Conservation (phyloP, 1,140 invertebrate species). For the Cyclargus thomasi region DNA sequence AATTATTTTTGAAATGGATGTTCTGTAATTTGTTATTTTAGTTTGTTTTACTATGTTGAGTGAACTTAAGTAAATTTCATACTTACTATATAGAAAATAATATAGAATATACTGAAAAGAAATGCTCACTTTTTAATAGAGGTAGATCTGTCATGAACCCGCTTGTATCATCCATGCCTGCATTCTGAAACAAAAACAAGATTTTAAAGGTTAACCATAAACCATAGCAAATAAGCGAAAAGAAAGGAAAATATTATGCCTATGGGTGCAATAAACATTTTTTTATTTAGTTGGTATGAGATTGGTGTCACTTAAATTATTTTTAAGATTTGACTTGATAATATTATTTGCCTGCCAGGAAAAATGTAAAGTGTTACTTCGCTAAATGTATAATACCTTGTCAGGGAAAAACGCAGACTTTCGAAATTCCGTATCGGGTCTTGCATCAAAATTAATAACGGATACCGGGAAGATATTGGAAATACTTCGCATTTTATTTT, state of each 20-base stretch:
- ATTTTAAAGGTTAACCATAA: conserved; percentile 1
- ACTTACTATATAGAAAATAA: no score
- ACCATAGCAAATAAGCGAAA: no score
- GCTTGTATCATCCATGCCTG: conserved; percentile 88
- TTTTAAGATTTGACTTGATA: no score
- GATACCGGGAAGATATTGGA: conserved; percentile 9
- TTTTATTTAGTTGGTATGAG: no score
- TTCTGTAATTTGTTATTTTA: not conserved
- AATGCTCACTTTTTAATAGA: conserved; percentile 89
- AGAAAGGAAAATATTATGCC: no score
- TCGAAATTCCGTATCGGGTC: not conserved
- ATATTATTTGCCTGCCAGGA: no score
- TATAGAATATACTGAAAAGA: no score
- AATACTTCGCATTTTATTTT: conserved; percentile 10
- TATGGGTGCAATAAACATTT: no score
- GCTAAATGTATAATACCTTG: not conserved
- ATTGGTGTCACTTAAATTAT: no score
- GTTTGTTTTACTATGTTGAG: no score
- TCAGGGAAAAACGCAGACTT: not conserved
- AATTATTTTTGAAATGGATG: not conserved
- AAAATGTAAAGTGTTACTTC: no score
- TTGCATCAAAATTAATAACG: not conserved
- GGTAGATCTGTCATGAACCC: conserved; percentile 92
- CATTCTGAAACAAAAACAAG: conserved; percentile 80
- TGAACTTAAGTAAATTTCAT: no score